Conservation (phyloP, 2,113 vertebrate species). For the Ctenomys sociabilis region DNA sequence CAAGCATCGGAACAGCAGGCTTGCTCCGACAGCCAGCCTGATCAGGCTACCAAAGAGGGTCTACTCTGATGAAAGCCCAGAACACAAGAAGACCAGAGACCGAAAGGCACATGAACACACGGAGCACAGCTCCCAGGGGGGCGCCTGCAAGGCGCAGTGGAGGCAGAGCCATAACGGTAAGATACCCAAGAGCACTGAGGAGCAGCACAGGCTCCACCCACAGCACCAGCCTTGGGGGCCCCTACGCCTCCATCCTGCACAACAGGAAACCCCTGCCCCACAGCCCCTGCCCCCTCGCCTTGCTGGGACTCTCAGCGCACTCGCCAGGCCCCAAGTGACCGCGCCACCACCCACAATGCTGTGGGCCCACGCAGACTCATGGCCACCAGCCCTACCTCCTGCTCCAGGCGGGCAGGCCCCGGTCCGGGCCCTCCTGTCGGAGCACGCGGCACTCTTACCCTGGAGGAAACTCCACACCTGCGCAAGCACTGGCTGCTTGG, state of each 20-base stretch:
- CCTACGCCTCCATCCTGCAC: neutral
- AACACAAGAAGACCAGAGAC: neutral
- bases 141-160: neutral
- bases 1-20: constrained; percentile 11
- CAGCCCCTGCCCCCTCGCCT: neutral
- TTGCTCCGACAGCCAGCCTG: neutral
- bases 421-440: fast-evolving
- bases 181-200: constrained; percentile 37
- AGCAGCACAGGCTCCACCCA: neutral
- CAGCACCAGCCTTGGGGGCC: neutral
- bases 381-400: fast-evolving
- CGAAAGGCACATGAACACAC: constrained; percentile 26
- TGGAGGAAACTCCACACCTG: neutral
- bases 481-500: neutral
- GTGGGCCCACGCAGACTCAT: neutral
- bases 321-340: neutral
- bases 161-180: neutral
- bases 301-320: neutral
- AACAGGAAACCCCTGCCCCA: neutral
- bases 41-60: neutral
- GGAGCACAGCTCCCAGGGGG: constrained; percentile 23
- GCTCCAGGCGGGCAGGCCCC: neutral
- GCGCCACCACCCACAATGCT: neutral
- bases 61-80: neutral
- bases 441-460: neutral